Evolutionary conservation across 1,140 invertebrate genomes (phyloP).

Genomic region (Diabrotica undecimpunctata): DNA sequence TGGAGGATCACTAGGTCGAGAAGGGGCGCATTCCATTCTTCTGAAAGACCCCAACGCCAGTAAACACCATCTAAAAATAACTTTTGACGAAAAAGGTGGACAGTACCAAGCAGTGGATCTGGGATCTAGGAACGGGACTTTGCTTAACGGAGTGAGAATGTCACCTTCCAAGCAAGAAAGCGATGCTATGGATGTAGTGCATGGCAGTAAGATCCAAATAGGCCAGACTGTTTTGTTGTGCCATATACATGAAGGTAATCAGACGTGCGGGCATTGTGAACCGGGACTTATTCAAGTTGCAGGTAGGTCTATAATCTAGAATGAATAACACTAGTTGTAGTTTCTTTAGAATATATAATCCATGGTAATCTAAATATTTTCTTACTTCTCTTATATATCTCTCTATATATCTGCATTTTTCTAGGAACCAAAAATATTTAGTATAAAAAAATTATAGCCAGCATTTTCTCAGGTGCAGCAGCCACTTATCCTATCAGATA

Average conservation of each 20-base stretch:
- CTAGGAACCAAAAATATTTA: too few species aligned
- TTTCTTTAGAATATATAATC: too few species aligned
- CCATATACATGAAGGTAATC: conserved; percentile 79
- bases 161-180: conserved; percentile 69
- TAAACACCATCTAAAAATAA: conserved; percentile 69
- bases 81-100: conserved; percentile 58
- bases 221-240: conserved; percentile 74
- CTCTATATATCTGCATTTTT: too few species aligned
- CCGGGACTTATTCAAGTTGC: conserved; percentile 65
- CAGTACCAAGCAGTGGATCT: conserved; percentile 73
- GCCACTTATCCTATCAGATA: too few species aligned
- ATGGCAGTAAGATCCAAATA: conserved; percentile 71
- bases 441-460: too few species aligned
- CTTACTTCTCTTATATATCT: too few species aligned
- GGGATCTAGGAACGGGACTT: conserved; percentile 84
- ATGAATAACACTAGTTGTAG: too few species aligned
- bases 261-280: conserved; percentile 87
- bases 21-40: conserved; percentile 68
- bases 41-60: conserved; percentile 78
- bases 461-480: too few species aligned
- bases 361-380: too few species aligned
- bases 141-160: conserved; percentile 73
- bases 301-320: neutral
- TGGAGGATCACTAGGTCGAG: conserved; percentile 80
- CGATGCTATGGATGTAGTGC: conserved; percentile 57